phyloP scores from a whole-genome alignment of 2,797 vertebrate species.

The Brachymystax lenok region DNA sequence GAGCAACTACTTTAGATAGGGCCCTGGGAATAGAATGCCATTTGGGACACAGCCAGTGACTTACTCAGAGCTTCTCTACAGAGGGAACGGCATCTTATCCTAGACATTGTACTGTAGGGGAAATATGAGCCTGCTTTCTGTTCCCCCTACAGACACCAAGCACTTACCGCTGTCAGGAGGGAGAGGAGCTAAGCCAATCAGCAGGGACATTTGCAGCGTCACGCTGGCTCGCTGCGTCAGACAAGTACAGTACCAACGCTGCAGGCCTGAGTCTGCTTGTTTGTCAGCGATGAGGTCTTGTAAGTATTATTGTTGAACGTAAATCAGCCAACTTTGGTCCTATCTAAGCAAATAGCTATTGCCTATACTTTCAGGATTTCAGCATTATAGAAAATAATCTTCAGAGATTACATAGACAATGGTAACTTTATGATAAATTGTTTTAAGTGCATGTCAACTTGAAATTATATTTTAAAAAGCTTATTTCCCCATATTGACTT shows the following conservation, averaged over 20 bases:
- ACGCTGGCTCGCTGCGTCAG: conserved; percentile 15
- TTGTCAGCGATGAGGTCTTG: neutral
- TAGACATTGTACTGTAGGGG: conserved; percentile 33
- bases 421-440: neutral
- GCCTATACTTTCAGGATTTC: neutral
- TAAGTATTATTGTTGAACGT: neutral
- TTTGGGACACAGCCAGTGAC: neutral
- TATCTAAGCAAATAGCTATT: neutral
- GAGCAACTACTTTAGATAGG: neutral
- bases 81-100: conserved; percentile 28
- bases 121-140: conserved; percentile 7
- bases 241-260: neutral
- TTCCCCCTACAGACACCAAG: conserved; percentile 38
- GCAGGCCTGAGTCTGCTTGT: neutral
- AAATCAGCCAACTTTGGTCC: neutral
- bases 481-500: conserved; percentile 23
- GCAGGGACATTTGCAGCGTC: conserved; percentile 51
- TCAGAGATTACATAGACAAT: neutral
- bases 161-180: conserved; percentile 35
- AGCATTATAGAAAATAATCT: neutral
- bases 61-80: conserved; percentile 31
- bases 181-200: conserved; percentile 31
- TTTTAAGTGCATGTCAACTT: conserved; percentile 7
- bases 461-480: conserved; percentile 29
- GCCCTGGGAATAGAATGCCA: neutral